These are phyloP conservation scores for Benitochromis conjunctus DNA, from an alignment of 2,113 vertebrate species.

Conservation along the genomic window DNA sequence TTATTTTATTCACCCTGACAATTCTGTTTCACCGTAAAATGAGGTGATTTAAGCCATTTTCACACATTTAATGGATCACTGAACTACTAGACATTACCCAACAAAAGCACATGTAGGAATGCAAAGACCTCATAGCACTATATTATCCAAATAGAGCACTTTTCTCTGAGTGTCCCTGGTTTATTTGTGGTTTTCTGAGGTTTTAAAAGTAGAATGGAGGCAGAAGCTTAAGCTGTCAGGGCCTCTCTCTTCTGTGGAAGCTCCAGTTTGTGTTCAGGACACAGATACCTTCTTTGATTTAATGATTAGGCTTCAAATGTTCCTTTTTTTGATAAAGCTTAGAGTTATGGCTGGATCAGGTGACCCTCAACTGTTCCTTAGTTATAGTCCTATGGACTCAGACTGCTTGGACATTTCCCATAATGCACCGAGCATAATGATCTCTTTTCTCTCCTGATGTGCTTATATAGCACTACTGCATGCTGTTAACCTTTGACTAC, in stretches of 20 bases:
- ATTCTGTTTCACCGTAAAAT: neutral
- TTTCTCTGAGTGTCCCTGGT: neutral
- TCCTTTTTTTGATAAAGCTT: neutral
- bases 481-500: neutral
- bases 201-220: neutral
- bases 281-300: neutral
- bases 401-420: neutral
- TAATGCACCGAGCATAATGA: neutral
- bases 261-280: neutral
- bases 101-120: neutral
- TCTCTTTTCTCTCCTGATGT: neutral
- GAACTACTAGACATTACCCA: neutral
- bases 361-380: neutral
- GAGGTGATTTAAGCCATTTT: neutral
- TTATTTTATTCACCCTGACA: neutral
- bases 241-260: neutral
- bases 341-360: neutral
- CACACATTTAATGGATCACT: neutral
- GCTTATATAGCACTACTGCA: neutral
- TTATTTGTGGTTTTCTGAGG: accelerated
- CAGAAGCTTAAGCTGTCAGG: neutral
- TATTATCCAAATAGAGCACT: neutral
- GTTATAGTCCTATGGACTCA: accelerated
- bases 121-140: neutral
- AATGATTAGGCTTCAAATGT: accelerated